Evolutionary conservation across 1,140 invertebrate genomes (phyloP).

Genomic region (Trinorchestia longiramus): DNA sequence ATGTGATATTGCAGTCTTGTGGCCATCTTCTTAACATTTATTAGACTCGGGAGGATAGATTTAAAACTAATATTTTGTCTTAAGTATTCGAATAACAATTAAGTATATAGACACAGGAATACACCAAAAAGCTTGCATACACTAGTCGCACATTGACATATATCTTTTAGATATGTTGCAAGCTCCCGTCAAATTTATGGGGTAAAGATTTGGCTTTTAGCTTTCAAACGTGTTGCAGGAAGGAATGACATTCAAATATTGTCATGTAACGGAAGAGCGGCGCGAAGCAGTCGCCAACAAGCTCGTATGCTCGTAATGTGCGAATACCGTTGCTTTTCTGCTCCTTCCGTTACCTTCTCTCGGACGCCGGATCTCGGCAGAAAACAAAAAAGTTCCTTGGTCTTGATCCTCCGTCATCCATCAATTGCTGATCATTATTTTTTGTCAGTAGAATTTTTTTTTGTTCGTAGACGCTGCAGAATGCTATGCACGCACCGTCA

Average conservation of each 20-base stretch:
- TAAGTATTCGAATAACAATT: neutral
- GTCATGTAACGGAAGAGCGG: neutral
- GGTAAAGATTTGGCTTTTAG: neutral
- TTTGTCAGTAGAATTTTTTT: neutral
- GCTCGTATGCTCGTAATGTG: neutral
- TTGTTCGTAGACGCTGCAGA: neutral
- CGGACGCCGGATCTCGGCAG: neutral
- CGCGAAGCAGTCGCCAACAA: neutral
- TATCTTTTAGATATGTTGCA: neutral
- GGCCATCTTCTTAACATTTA: too few species aligned
- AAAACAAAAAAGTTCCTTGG: neutral
- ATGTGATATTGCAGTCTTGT: too few species aligned
- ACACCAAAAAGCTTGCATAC: neutral
- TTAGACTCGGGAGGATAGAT: too few species aligned
- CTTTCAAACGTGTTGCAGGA: neutral
- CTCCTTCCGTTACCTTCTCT: conserved; percentile 27
- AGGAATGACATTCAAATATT: neutral
- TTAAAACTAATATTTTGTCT: neutral
- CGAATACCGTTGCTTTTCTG: neutral
- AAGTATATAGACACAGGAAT: neutral
- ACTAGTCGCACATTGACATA: too few species aligned
- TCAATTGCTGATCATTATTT: neutral
- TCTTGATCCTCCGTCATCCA: conserved; percentile 21
- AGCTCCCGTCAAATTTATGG: neutral
- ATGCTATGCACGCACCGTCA: conserved; percentile 25